Conservation (phyloP, 2,888 invertebrate species). For the Aporophyla nigra region DNA sequence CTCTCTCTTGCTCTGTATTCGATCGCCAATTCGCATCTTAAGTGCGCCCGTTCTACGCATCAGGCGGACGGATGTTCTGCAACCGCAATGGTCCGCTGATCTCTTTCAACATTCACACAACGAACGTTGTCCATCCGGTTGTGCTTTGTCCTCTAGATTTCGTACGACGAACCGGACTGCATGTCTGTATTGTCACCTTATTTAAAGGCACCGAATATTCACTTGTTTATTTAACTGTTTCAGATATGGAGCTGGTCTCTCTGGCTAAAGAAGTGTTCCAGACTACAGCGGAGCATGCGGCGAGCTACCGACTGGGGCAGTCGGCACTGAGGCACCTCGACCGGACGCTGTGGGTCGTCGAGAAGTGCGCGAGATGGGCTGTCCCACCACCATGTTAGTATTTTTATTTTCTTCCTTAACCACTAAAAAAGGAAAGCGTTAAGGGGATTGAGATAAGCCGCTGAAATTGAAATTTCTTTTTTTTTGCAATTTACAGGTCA, state of each 20-base stretch:
- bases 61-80: background rate
- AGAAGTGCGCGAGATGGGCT: slow-evolving; percentile 91
- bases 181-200: slow-evolving; percentile 12
- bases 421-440: too few species aligned
- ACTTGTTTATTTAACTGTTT: slow-evolving; percentile 39
- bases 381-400: slow-evolving; percentile 87
- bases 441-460: too few species aligned
- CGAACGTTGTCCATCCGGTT: background rate
- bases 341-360: slow-evolving; percentile 88
- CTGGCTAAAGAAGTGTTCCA: slow-evolving; percentile 82
- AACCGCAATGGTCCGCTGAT: background rate
- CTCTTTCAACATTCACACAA: background rate
- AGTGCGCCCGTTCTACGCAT: background rate
- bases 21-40: background rate
- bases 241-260: slow-evolving; percentile 85
- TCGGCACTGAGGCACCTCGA: slow-evolving; percentile 84
- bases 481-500: too few species aligned
- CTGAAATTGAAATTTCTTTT: too few species aligned
- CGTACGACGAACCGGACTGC: background rate
- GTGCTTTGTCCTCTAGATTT: background rate
- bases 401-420: background rate
- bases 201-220: background rate
- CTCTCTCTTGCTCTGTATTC: background rate
- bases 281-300: slow-evolving; percentile 81
- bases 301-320: slow-evolving; percentile 88